phyloP scores from a whole-genome alignment of 2,888 invertebrate species.

The Shargacucullia verbasci region DNA sequence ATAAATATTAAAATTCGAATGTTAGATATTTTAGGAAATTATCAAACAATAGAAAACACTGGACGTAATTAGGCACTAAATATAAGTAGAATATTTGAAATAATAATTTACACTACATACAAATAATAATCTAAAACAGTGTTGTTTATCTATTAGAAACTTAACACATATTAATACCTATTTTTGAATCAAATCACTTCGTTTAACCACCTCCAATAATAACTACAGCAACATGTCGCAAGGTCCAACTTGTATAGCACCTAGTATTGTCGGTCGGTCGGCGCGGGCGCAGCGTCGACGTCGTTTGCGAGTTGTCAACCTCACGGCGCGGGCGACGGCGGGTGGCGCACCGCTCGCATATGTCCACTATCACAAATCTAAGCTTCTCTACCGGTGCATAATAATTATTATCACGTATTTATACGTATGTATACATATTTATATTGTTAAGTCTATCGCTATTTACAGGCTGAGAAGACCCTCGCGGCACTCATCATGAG shows the following conservation, averaged over 20 bases:
- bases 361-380: slow-evolving; percentile 87
- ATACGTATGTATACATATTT: slow-evolving; percentile 86
- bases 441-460: slow-evolving; percentile 76
- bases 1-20: slow-evolving; percentile 85
- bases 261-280: slow-evolving; percentile 88
- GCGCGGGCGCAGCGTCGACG: slow-evolving; percentile 72
- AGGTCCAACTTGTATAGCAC: slow-evolving; percentile 87
- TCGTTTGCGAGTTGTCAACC: slow-evolving; percentile 80
- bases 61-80: slow-evolving; percentile 86
- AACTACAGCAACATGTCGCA: slow-evolving; percentile 83
- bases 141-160: slow-evolving; percentile 81
- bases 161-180: slow-evolving; percentile 85
- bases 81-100: slow-evolving; percentile 78
- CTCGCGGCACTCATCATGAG: slow-evolving; percentile 74
- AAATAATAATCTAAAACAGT: slow-evolving; percentile 82
- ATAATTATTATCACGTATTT: slow-evolving; percentile 86
- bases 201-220: slow-evolving; percentile 79
- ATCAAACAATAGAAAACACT: slow-evolving; percentile 82
- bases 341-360: slow-evolving; percentile 64
- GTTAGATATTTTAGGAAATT: slow-evolving; percentile 77
- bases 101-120: slow-evolving; percentile 85
- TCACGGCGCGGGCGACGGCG: slow-evolving; percentile 69
- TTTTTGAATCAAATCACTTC: slow-evolving; percentile 81
- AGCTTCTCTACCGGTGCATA: slow-evolving; percentile 88
- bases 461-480: slow-evolving; percentile 82